Evolutionary conservation across 2,113 vertebrate species (phyloP), one percentile per base, ranked within the genome.

Genomic region (Lycaon pictus): DNA sequence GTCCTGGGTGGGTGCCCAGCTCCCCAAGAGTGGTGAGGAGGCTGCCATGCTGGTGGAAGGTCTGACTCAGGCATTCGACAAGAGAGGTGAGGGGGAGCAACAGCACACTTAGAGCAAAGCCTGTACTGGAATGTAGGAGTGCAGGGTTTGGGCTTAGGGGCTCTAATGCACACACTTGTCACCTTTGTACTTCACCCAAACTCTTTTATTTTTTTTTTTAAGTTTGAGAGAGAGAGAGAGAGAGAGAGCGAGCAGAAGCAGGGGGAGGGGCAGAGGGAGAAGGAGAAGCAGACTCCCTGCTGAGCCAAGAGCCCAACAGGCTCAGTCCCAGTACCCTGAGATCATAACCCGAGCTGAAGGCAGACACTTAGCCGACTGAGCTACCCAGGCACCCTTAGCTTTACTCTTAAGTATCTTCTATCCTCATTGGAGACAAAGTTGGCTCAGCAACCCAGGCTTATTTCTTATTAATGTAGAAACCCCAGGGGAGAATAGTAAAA

Each of bases 1-100:
- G 67, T 37, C 97, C 55, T 93, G 95, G 92, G 92, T 95, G 58
- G 63, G 77, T 2, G 23, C 92, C 65, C 97, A 95, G 92, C 27
- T 35, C 82, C 97, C 97, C 27, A 53, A 27, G 90, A 96, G 63
- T 0, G 71, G 96, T 17, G 67, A 96, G 53, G 96, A 95, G 51
- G 96, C 96, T 1, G 82, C 94, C 7, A 3, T 63, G 63, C 92
- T 95, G 81, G 96, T 95, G 77, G 92, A 96, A 35, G 82, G 56
- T 71, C 58, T 96, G 20, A 97, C 82, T 43, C 77, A 15, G 55
- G 35, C 22, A 25, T 77, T 77, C 65, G 56, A 90, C 89, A 32
- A 53, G 87, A 97, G 71, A 97, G 96, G 90, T 81, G 32, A 94
- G 88, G 27, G 13, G 48, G n/a, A 16, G 11, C 1, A 0, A 8